phyloP scores from a whole-genome alignment of 2,888 invertebrate genomes.

The Scaeva pyrastri region DNA sequence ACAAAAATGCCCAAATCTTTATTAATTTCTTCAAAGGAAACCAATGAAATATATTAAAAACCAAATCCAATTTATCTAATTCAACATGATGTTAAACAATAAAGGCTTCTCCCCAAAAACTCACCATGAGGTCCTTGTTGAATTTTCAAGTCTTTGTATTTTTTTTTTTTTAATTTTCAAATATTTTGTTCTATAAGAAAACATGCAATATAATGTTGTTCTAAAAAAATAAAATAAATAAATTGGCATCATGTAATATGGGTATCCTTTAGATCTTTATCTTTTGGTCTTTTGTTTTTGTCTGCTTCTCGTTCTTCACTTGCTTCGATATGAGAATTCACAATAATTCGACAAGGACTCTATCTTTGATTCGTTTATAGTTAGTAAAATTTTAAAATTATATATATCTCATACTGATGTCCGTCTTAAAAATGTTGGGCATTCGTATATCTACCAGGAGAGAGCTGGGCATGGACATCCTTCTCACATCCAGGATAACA shows the following conservation, averaged over 20 bases:
- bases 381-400: slow-evolving; percentile 61
- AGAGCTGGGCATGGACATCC: not conserved
- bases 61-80: slow-evolving; percentile 16
- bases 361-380: slow-evolving; percentile 31
- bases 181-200: not conserved
- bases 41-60: slow-evolving; percentile 4
- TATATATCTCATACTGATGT: slow-evolving; percentile 10
- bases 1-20: slow-evolving; percentile 9
- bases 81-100: slow-evolving; percentile 10
- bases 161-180: not conserved
- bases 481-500: not conserved
- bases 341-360: slow-evolving; percentile 18
- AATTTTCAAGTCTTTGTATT: not conserved
- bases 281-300: not conserved
- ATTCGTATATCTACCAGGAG: too few relatives aligned
- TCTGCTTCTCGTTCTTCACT: not conserved
- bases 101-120: not conserved
- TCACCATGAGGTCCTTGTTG: not conserved
- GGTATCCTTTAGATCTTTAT: slow-evolving; percentile 18
- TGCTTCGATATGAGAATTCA: slow-evolving; percentile 8
- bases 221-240: slow-evolving; percentile 13
- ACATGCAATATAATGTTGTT: slow-evolving; percentile 29
- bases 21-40: slow-evolving; percentile 21
- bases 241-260: slow-evolving; percentile 10
- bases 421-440: not conserved